Conservation (phyloP, 1,140 invertebrate genomes). For the Heliconius eleuchia region DNA sequence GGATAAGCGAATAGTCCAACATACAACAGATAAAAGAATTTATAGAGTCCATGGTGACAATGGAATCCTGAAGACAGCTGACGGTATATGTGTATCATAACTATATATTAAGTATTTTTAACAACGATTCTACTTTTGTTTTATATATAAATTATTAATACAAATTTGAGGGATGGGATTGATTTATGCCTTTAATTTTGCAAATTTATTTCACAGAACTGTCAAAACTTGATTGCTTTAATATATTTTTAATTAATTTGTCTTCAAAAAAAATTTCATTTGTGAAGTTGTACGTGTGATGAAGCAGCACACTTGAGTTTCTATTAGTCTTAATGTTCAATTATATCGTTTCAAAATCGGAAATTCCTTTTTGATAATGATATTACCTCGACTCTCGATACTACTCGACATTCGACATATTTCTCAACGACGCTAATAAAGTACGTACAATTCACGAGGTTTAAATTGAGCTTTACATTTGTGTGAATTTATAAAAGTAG, state of each 20-base stretch:
- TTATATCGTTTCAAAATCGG: too few species aligned
- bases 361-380: too few species aligned
- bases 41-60: not conserved
- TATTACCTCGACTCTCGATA: too few species aligned
- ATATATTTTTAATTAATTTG: not conserved
- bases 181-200: slow-evolving; percentile 13
- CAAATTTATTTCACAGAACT: not conserved
- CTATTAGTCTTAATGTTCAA: too few species aligned
- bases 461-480: too few species aligned
- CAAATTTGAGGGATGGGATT: not conserved
- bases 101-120: not conserved
- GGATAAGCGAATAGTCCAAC: slow-evolving; percentile 1
- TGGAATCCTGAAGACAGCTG: not conserved
- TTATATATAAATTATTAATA: not conserved
- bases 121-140: not conserved
- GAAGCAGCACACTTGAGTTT: too few species aligned
- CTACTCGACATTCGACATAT: too few species aligned
- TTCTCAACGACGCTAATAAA: too few species aligned
- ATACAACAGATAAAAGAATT: slow-evolving; percentile 6
- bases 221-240: not conserved
- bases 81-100: not conserved
- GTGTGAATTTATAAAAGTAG: too few species aligned
- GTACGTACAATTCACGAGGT: too few species aligned
- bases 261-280: too few species aligned
- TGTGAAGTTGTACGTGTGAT: too few species aligned